A percentile compares a stretch with the other conserved stretches of the same genome.
These are phyloP conservation scores for Ophion ventricosus DNA, from an alignment of 2,888 invertebrate genomes.

Conservation along the genomic window DNA sequence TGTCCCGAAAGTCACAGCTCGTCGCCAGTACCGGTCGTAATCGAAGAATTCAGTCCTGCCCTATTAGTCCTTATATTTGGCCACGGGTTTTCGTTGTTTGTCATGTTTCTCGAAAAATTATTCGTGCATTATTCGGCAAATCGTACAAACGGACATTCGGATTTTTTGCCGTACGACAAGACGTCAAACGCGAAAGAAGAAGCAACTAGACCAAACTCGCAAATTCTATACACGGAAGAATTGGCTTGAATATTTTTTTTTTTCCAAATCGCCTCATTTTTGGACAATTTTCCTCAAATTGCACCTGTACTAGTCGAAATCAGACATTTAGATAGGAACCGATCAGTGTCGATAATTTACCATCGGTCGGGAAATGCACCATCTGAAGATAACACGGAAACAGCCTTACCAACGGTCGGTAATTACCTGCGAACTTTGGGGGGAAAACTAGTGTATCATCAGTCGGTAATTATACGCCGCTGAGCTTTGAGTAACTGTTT, in stretches of 20 bases:
- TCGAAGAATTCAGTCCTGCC: constrained; percentile 75
- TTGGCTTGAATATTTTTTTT: constrained; percentile 8
- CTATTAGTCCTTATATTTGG: constrained; percentile 72
- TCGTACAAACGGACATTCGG: background rate
- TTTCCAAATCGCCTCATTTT: background rate
- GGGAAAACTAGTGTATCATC: background rate
- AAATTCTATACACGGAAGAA: constrained; percentile 11
- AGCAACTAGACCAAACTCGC: background rate
- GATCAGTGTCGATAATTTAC: no score
- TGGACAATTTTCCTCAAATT: background rate
- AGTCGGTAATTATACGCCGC: background rate
- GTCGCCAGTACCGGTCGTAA: constrained; percentile 72
- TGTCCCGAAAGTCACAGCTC: constrained; percentile 76
- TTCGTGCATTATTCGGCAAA: background rate
- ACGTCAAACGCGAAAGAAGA: background rate
- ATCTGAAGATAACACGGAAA: no score
- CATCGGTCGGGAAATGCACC: no score
- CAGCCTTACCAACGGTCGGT: background rate
- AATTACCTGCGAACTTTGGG: background rate
- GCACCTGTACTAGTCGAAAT: background rate
- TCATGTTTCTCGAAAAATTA: constrained; percentile 70
- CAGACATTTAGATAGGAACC: no score
- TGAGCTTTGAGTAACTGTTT: no score
- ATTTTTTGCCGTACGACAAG: background rate
- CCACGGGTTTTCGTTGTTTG: constrained; percentile 61